Evolutionary conservation across 2,113 vertebrate genomes (phyloP).

Genomic region (Leptosomus discolor): DNA sequence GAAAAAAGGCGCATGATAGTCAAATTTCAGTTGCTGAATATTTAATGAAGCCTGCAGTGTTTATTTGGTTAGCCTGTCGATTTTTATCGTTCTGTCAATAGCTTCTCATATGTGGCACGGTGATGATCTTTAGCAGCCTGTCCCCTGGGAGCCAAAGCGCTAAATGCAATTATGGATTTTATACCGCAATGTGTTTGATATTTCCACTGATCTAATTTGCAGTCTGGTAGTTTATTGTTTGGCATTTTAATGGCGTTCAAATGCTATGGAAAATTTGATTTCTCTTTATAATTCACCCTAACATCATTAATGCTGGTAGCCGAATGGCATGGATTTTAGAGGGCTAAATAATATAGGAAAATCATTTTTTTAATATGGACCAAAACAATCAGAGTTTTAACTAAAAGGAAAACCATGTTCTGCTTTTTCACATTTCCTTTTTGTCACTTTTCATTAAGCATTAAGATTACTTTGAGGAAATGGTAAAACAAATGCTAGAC

Average conservation of each 20-base stretch:
- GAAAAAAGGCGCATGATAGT: slow-evolving; percentile 74
- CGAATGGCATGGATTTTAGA: slow-evolving; percentile 86
- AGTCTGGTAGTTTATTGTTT: slow-evolving; percentile 99
- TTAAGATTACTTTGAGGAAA: slow-evolving; percentile 40
- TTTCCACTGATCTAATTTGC: slow-evolving; percentile 99
- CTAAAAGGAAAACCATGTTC: slow-evolving; percentile 25
- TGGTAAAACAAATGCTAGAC: neutral
- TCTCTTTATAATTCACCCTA: slow-evolving; percentile 99
- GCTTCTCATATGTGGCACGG: slow-evolving; percentile 89
- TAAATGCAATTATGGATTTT: slow-evolving; percentile 99
- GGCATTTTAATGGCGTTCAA: slow-evolving; percentile 99
- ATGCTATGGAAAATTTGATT: slow-evolving; percentile 99
- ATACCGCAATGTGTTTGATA: slow-evolving; percentile 99
- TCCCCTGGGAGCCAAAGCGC: slow-evolving; percentile 88
- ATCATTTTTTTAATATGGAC: neutral
- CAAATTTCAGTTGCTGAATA: slow-evolving; percentile 98
- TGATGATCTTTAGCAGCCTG: slow-evolving; percentile 97
- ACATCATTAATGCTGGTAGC: slow-evolving; percentile 96
- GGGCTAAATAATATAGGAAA: slow-evolving; percentile 65
- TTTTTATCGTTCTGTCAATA: slow-evolving; percentile 99
- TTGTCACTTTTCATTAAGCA: slow-evolving; percentile 61
- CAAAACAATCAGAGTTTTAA: slow-evolving; percentile 38
- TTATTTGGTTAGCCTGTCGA: slow-evolving; percentile 99
- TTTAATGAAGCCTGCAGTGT: slow-evolving; percentile 95
- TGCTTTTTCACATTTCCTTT: neutral